A percentile compares a stretch with the other conserved stretches of the same genome.
phyloP scores from a whole-genome alignment of 1,140 invertebrate species.

The Megalopta genalis region DNA sequence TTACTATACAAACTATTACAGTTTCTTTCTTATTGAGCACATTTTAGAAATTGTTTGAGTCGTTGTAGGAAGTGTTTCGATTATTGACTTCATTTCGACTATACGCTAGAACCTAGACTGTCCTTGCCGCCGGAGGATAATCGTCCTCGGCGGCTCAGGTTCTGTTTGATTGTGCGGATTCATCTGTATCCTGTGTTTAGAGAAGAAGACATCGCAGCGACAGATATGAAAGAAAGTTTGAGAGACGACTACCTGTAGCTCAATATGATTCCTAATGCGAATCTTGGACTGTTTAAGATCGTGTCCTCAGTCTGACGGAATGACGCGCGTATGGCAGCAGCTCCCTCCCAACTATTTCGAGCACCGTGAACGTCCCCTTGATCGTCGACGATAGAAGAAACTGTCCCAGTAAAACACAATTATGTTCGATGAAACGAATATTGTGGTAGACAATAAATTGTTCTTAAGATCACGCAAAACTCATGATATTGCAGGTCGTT shows the following conservation, averaged over 20 bases:
- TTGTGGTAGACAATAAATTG: too few relatives aligned
- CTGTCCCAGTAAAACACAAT: too few relatives aligned
- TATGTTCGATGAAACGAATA: too few relatives aligned
- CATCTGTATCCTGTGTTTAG: not conserved
- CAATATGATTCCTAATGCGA: not conserved
- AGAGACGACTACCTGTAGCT: slow-evolving; percentile 10
- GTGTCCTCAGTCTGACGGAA: slow-evolving; percentile 13
- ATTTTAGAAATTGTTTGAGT: slow-evolving; percentile 78
- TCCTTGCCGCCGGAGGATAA: slow-evolving; percentile 12
- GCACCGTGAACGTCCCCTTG: too few relatives aligned
- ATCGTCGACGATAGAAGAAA: too few relatives aligned
- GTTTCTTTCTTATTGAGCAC: slow-evolving; percentile 75
- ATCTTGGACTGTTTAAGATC: slow-evolving; percentile 14
- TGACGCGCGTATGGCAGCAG: not conserved
- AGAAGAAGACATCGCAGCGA: slow-evolving; percentile 28
- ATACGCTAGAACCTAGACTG: slow-evolving; percentile 69
- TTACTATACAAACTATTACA: slow-evolving; percentile 75
- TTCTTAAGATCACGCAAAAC: too few relatives aligned
- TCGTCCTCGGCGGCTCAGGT: not conserved
- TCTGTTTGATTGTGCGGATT: slow-evolving; percentile 52
- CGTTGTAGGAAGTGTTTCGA: slow-evolving; percentile 77
- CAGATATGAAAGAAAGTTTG: slow-evolving; percentile 22
- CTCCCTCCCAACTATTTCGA: too few relatives aligned
- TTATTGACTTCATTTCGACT: slow-evolving; percentile 75
- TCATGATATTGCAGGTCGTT: too few relatives aligned